Evolutionary conservation across 2,888 invertebrate species (phyloP).

Genomic region (Calameuta idolon): DNA sequence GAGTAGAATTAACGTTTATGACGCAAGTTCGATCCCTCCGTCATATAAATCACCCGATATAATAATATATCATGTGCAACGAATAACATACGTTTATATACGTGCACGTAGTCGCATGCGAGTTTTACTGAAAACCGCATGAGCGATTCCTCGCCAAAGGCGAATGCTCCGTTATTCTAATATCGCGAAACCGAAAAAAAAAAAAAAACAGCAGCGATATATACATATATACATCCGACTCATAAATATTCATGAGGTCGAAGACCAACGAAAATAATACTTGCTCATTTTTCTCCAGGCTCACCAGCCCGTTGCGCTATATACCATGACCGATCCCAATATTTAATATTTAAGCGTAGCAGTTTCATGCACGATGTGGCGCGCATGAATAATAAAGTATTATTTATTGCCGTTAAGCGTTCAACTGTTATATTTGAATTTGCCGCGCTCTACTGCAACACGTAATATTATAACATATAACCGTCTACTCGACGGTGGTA

Average conservation of each 20-base stretch:
- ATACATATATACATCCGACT: not conserved
- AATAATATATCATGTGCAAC: not conserved
- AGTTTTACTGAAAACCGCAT: not conserved
- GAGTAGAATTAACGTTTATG: not conserved
- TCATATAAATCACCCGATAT: not conserved
- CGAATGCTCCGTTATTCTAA: not conserved
- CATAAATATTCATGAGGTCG: not conserved
- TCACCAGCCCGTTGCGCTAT: not conserved
- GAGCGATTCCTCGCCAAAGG: not conserved
- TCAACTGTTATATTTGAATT: not conserved
- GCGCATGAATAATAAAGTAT: slow-evolving; percentile 2
- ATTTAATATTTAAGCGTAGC: slow-evolving; percentile 2
- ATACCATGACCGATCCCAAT: not conserved
- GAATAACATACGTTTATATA: not conserved
- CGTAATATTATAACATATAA: not conserved
- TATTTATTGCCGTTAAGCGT: slow-evolving; percentile 1
- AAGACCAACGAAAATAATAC: not conserved
- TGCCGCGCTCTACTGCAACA: not conserved
- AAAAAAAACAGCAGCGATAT: not conserved
- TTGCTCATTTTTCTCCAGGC: not conserved
- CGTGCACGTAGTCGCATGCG: not conserved
- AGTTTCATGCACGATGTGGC: slow-evolving; percentile 3
- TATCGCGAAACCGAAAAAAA: not conserved
- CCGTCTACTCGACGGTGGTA: not conserved
- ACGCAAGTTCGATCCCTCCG: not conserved